Evolutionary conservation across 2,888 invertebrate genomes (phyloP).

Genomic region (Eupeodes luniger): DNA sequence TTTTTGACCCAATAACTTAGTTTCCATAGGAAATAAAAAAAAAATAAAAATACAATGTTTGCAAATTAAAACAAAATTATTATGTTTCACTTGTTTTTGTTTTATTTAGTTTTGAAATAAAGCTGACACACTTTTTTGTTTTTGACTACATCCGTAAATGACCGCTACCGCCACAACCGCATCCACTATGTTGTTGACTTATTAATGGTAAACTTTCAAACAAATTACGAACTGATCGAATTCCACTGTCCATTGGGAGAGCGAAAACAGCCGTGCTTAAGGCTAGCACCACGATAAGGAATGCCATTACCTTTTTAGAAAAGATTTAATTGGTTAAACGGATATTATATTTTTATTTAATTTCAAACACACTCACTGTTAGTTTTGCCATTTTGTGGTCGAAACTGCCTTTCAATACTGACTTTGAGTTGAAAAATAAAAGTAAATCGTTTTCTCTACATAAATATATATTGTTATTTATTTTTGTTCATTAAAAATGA

Average conservation of each 20-base stretch:
- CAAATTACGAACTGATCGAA: background rate
- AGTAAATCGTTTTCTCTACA: background rate
- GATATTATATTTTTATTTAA: background rate
- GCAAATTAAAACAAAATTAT: constrained; percentile 40
- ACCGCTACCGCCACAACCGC: constrained; percentile 54
- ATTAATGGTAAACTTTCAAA: constrained; percentile 17
- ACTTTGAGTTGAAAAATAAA: constrained; percentile 18
- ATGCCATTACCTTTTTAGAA: constrained; percentile 43
- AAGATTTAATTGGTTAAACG: background rate
- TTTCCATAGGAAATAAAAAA: constrained; percentile 30
- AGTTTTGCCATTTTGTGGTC: constrained; percentile 40
- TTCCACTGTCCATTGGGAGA: constrained; percentile 1
- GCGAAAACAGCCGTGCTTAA: constrained; percentile 37
- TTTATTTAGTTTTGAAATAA: background rate
- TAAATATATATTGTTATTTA: constrained; percentile 20
- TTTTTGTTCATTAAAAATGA: background rate
- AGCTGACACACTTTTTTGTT: constrained; percentile 37
- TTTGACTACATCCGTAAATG: background rate
- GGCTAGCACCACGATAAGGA: constrained; percentile 45
- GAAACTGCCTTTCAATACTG: constrained; percentile 21
- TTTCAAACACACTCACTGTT: constrained; percentile 47
- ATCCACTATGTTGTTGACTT: background rate
- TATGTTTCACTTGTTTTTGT: constrained; percentile 41
- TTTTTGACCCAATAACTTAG: constrained; percentile 51
- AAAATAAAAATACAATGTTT: constrained; percentile 45